Base-by-base conservation (phyloP, 2,888 invertebrate species). In the Cenopis cana region DNA sequence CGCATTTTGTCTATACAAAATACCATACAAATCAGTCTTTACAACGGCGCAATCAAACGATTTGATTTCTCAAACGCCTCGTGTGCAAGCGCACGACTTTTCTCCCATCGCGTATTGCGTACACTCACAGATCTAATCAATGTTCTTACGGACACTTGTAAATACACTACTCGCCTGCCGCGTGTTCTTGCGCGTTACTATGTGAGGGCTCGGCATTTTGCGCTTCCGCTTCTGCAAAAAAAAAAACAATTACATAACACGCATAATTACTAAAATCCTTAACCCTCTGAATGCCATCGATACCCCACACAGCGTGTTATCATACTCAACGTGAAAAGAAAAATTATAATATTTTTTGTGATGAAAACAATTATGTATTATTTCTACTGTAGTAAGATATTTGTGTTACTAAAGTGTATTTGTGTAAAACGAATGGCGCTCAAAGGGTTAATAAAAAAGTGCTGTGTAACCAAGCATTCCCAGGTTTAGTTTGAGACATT, bases 141-240 rank as follows among this genome's bases (percentile, higher is more conserved):
- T 64, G 55, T 65, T 68, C 74, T 85, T 80, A 62, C 66, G 68
- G 73, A 67, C 72, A 74, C 71, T 56, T 36, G n/a, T n/a, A 59
- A 68, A 41, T 65, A 59, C 38, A 60, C 60, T 83, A 81, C 75
- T 83, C 86, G 14, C 77, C 80, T 10, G 74, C 73, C 17, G 77
- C 74, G 24, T 82, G 81, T 49, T 87, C 91, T 64, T 89, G 84
- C 9, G 92, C 90, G 75, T 83, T 82, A 75, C 87, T 91, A 79
- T 93, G 92, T n/a, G 90, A 89, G 0, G 93, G 90, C 72, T 93
- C 91, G 3, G 84, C 79, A 56, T 76, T 79, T 74, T 89, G 89
- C 41, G 85, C 85, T 76, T 90, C 92, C 3, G 91, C 90, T 80
- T 90, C 93, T 93, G 83, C 56, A 79, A 86, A 82, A 55, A 78